These are phyloP conservation scores for Ceraclea dissimilis DNA, from an alignment of 2,888 invertebrate species.

Conservation along the genomic window DNA sequence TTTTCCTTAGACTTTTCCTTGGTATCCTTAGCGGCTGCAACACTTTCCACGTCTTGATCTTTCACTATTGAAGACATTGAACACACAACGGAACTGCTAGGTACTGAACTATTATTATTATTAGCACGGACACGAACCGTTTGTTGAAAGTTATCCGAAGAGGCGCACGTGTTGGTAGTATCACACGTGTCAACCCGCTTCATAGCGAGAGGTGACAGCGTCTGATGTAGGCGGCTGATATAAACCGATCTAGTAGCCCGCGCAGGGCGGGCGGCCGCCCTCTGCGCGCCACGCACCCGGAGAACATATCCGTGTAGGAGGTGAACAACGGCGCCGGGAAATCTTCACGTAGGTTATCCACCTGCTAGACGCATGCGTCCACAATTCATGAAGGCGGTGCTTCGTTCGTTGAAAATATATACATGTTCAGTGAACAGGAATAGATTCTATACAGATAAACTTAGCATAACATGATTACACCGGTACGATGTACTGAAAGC, in stretches of 20 bases:
- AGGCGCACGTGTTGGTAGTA: slow-evolving; percentile 12
- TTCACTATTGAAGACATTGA: slow-evolving; percentile 4
- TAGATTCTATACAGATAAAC: neutral
- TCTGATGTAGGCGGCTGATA: slow-evolving; percentile 32
- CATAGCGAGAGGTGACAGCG: slow-evolving; percentile 19
- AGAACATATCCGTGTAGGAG: slow-evolving; percentile 34
- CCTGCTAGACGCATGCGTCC: slow-evolving; percentile 12
- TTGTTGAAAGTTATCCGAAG: slow-evolving; percentile 13
- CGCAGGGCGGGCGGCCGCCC: slow-evolving; percentile 39
- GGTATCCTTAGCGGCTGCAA: neutral
- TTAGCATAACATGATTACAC: no score
- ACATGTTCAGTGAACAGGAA: neutral
- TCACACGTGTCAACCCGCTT: slow-evolving; percentile 23
- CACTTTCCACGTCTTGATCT: neutral
- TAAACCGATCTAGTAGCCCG: slow-evolving; percentile 21
- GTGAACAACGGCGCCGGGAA: slow-evolving; percentile 6
- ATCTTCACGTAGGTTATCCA: neutral
- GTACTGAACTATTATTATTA: neutral
- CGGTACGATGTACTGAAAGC: no score
- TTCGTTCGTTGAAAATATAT: neutral
- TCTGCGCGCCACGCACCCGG: slow-evolving; percentile 50
- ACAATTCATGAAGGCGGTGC: slow-evolving; percentile 14
- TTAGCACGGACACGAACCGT: slow-evolving; percentile 9
- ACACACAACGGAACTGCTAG: neutral
- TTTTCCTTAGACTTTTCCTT: neutral